A percentile compares a stretch with the other conserved stretches of the same genome.
These are phyloP conservation scores for Drosophila tani DNA, from an alignment of 1,140 invertebrate species.

Conservation along the genomic window DNA sequence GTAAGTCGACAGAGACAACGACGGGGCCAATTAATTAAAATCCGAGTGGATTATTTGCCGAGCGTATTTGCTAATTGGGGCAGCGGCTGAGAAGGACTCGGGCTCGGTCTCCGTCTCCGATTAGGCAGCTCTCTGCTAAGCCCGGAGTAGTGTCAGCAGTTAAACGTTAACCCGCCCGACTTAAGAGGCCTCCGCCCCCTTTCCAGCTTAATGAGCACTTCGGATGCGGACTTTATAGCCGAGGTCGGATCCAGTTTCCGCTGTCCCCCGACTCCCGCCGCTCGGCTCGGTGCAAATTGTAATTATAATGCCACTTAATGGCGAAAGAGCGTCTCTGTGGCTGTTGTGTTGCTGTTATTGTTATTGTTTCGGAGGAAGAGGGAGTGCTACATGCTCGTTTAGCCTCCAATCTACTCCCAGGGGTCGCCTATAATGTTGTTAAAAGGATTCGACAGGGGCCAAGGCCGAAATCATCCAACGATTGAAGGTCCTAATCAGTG, in stretches of 20 bases:
- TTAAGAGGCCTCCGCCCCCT: slow-evolving; percentile 57
- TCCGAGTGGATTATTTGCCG: slow-evolving; percentile 59
- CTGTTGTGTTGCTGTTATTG: slow-evolving; percentile 25
- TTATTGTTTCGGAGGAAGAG: slow-evolving; percentile 17
- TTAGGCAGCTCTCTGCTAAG: slow-evolving; percentile 36
- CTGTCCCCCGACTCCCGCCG: background rate
- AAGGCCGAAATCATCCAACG: background rate
- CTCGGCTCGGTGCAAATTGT: slow-evolving; percentile 53
- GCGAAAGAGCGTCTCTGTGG: slow-evolving; percentile 39
- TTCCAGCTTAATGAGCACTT: slow-evolving; percentile 71
- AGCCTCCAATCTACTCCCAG: slow-evolving; percentile 9
- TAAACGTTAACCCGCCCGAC: slow-evolving; percentile 51
- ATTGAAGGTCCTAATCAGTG: slow-evolving; percentile 29
- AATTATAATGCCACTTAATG: slow-evolving; percentile 83
- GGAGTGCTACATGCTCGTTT: background rate
- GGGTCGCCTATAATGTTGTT: slow-evolving; percentile 21
- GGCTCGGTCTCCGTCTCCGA: slow-evolving; percentile 34
- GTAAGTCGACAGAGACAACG: slow-evolving; percentile 6
- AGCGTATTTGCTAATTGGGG: slow-evolving; percentile 72
- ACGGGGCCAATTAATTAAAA: slow-evolving; percentile 69
- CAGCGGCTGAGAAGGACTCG: slow-evolving; percentile 1
- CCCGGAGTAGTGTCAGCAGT: slow-evolving; percentile 38
- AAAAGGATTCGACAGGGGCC: slow-evolving; percentile 21
- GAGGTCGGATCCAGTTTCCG: slow-evolving; percentile 14
- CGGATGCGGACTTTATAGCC: slow-evolving; percentile 69